Evolutionary conservation across 2,888 invertebrate genomes (phyloP), one percentile per base, ranked within the genome.

Genomic region (Erebia aethiops): DNA sequence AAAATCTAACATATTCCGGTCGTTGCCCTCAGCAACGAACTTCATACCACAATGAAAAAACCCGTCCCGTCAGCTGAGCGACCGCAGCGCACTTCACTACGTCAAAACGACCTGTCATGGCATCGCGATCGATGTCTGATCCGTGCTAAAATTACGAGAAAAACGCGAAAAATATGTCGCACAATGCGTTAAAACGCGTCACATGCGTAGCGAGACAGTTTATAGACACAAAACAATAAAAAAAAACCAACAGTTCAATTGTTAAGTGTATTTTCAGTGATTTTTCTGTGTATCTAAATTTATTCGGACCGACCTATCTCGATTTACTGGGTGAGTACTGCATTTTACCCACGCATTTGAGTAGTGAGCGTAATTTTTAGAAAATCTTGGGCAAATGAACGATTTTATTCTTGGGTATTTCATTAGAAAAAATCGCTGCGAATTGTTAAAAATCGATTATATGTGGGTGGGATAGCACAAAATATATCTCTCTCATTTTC

Each of bases 51-150:
- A 80, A 79, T 79, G 82, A 84, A 89, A 87, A 88, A 87, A 88
- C 88, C 87, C 83, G 80, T 84, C 77, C 89, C 87, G 91, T 92
- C 92, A 92, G 92, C 92, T 92, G 92, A 87, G 92, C 88, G 86
- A 85, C 69, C 78, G 84, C 78, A 63, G 81, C 88, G 75, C 80
- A 87, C 87, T 92, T 92, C 91, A 86, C 77, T 74, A 81, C 84
- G 84, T 86, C 87, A 81, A 87, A 90, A 89, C 83, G 83, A 87
- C 84, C 91, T 92, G 92, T 91, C 92, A 92, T 92, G 92, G 92
- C 91, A 84, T 76, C 87, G 82, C 90, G 91, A 92, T 92, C 92
- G 91, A 92, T 92, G 87, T 78, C 84, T 79, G 83, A 83, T 81
- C 81, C 82, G 83, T 82, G 84, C 80, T 87, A 85, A 90, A 88